These are phyloP conservation scores for Misgurnus anguillicaudatus DNA, from an alignment of 2,113 vertebrate genomes.

Conservation along the genomic window DNA sequence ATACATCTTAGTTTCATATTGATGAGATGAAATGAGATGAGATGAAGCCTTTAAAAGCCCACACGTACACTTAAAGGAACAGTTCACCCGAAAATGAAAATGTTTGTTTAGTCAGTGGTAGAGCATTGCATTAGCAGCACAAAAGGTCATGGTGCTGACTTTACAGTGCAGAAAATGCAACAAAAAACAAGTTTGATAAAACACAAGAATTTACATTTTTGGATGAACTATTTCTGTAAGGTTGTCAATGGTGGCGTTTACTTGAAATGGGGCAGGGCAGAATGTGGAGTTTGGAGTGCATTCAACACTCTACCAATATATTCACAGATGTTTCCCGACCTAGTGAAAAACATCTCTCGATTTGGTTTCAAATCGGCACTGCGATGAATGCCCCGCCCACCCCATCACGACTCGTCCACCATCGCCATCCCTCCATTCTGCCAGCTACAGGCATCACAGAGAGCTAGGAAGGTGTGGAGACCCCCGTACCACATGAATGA, in stretches of 20 bases:
- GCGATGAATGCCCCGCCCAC: background rate
- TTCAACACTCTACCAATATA: background rate
- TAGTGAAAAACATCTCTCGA: constrained; percentile 36
- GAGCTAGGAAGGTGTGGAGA: constrained; percentile 37
- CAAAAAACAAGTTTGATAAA: no score
- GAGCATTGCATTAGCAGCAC: no score
- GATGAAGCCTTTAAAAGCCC: background rate
- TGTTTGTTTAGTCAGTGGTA: no score
- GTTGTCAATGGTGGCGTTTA: constrained; percentile 50
- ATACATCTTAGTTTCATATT: background rate
- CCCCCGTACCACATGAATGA: constrained; percentile 31
- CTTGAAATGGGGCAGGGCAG: background rate
- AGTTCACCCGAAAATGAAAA: background rate
- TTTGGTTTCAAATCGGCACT: constrained; percentile 27
- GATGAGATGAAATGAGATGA: background rate
- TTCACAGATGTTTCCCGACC: constrained; percentile 33
- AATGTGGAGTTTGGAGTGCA: background rate
- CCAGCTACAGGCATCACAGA: constrained; percentile 25
- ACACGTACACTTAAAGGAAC: background rate
- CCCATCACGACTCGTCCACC: constrained; percentile 27
- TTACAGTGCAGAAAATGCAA: no score
- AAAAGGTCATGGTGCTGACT: no score
- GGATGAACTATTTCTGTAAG: constrained; percentile 4
- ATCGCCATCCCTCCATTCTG: constrained; percentile 36
- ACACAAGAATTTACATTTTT: background rate